These are phyloP conservation scores for Diadophis punctatus DNA, from an alignment of 2,113 vertebrate species.

Conservation along the genomic window DNA sequence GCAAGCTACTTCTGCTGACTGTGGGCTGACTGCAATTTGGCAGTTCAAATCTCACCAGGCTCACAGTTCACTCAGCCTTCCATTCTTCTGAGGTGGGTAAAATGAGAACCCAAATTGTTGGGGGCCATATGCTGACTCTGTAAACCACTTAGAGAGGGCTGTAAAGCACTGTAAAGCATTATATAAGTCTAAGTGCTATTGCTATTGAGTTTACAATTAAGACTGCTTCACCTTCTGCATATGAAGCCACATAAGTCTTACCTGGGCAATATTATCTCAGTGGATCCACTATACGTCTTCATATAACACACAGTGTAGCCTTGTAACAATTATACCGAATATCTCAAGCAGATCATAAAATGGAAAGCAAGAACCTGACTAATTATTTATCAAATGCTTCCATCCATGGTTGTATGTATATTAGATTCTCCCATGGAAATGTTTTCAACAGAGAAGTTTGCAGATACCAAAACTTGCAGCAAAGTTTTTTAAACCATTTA, in stretches of 20 bases:
- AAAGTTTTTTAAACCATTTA: neutral
- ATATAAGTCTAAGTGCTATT: no score
- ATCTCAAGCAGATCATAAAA: constrained; percentile 8
- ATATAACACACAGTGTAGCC: neutral
- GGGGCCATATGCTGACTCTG: no score
- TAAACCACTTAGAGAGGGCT: no score
- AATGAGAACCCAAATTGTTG: no score
- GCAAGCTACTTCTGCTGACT: no score
- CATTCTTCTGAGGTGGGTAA: no score
- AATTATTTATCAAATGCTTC: constrained; percentile 17
- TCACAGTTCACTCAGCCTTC: no score
- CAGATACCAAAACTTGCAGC: neutral
- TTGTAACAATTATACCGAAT: neutral
- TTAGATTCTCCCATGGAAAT: neutral
- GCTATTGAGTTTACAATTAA: constrained; percentile 3
- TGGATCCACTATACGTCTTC: neutral
- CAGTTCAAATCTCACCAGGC: no score
- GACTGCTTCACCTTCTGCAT: neutral
- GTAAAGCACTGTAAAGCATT: no score
- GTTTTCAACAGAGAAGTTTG: neutral
- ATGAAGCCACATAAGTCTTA: neutral
- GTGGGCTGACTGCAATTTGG: no score
- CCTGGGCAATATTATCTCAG: neutral
- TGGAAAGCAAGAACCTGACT: neutral
- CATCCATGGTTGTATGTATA: neutral